Base-by-base conservation (phyloP, 2,888 invertebrate species). In the Odontocolon sp. region DNA sequence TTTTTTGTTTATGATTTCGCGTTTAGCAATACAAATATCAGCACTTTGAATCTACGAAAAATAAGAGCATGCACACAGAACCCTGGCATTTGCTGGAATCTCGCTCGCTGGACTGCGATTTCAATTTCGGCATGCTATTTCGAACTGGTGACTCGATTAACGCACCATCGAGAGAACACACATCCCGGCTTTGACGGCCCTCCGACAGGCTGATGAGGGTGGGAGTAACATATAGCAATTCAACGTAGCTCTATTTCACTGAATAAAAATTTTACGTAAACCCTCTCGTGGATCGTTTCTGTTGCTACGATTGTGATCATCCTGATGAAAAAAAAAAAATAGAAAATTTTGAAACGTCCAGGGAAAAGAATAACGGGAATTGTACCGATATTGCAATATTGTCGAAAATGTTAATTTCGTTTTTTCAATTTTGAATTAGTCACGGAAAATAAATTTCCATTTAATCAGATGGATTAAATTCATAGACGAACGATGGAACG, bases 51-150 rank as follows among this genome's bases (percentile, higher is more conserved):
- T n/a, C n/a, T n/a, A n/a, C n/a, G n/a, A n/a, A n/a, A n/a, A n/a
- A 42, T 42, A 42, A 2, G 18, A 16, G 8, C 18, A 33, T 28
- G 16, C 8, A 52, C 31, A 52, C 31, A 14, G 3, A 5, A 26
- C 26, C n/a, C 16, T 5, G 33, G 16, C 9, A n/a, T 54, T 31
- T n/a, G 52, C 21, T 59, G 40, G 64, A 63, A 68, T 67, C 70
- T 67, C 63, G 23, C 71, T 77, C 16, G 61, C 33, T 33, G 57
- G 66, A 76, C 67, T 71, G 57, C 71, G 76, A 77, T 71, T 77
- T 71, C 76, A 77, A 77, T 77, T 77, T 77, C 63, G 76, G 56
- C 56, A 77, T 77, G 71, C 76, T 77, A 77, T 77, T 77, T 77
- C 76, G 76, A 77, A 77, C 76, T 71, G 40, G 56, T 77, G 71